These are phyloP conservation scores for Plutella xylostella DNA, from an alignment of 2,888 invertebrate genomes.

Conservation along the genomic window DNA sequence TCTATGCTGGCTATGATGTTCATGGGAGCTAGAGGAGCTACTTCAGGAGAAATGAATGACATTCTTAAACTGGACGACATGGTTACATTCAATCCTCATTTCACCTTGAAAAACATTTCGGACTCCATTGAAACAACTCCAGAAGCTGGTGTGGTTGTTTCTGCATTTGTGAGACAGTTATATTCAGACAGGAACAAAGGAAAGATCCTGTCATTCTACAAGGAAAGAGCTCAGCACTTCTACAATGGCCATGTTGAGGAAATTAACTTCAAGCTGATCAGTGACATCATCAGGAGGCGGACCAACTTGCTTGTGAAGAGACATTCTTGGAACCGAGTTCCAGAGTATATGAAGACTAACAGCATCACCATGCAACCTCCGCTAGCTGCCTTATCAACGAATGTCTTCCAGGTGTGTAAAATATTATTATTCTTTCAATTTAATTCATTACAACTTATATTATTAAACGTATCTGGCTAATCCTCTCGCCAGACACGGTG, in stretches of 20 bases:
- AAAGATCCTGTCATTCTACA: constrained; percentile 86
- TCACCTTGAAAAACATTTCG: constrained; percentile 87
- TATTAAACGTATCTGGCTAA: too few relatives aligned
- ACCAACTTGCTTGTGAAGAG: constrained; percentile 85
- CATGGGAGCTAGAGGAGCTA: constrained; percentile 86
- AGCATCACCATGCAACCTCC: constrained; percentile 80
- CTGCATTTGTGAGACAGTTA: constrained; percentile 84
- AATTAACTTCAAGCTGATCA: constrained; percentile 83
- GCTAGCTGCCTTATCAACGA: constrained; percentile 83
- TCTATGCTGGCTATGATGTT: constrained; percentile 93
- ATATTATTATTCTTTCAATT: too few relatives aligned
- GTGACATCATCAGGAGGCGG: constrained; percentile 83
- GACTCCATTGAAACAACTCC: constrained; percentile 79
- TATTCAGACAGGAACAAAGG: constrained; percentile 86
- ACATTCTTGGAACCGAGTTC: constrained; percentile 80
- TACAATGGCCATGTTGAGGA: constrained; percentile 90
- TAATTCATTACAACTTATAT: too few relatives aligned
- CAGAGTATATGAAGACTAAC: constrained; percentile 81
- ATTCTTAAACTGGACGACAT: constrained; percentile 86
- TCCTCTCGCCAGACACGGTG: too few relatives aligned
- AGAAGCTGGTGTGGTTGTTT: constrained; percentile 80
- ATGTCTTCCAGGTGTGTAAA: constrained; percentile 77
- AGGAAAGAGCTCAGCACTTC: constrained; percentile 87
- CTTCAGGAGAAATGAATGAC: constrained; percentile 92
- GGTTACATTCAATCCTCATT: constrained; percentile 90